Percentiles rank a stretch among this genome's conserved stretches.
Conservation (phyloP, 2,113 vertebrate species). For the Passerina amoena region DNA sequence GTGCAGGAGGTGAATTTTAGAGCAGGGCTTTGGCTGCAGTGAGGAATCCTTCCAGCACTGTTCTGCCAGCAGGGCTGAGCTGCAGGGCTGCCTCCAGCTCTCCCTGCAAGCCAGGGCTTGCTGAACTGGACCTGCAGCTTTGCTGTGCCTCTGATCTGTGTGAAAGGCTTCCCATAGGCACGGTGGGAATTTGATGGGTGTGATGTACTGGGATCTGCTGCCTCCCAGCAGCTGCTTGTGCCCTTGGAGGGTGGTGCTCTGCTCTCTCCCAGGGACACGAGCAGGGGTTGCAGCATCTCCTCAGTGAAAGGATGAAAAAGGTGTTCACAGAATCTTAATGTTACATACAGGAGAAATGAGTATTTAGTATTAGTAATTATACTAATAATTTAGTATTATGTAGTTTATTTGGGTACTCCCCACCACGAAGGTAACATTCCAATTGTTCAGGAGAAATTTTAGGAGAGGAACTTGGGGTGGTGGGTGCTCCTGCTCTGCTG, state of each 20-base stretch:
- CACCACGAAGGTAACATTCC: neutral
- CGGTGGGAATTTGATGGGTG: neutral
- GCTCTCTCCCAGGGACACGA: rapidly evolving
- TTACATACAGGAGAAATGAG: neutral
- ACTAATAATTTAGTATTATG: no score
- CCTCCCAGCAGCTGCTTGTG: neutral
- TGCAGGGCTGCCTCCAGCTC: neutral
- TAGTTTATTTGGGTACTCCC: neutral
- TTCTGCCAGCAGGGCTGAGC: neutral
- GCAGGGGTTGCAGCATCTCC: neutral
- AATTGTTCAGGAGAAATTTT: neutral
- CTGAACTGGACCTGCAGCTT: conserved; percentile 35
- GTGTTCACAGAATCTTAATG: neutral
- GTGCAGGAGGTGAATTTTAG: neutral
- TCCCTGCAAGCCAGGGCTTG: neutral
- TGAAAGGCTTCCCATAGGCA: neutral
- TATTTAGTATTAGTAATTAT: no score
- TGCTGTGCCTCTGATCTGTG: neutral
- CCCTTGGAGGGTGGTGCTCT: neutral
- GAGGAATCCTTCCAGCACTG: rapidly evolving
- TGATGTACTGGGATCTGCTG: neutral
- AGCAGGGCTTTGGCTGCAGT: neutral
- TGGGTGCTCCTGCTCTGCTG: neutral
- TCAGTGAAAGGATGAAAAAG: neutral
- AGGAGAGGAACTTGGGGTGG: neutral